Conservation (phyloP, 1,140 invertebrate species). For the Polypedilum pembai region DNA sequence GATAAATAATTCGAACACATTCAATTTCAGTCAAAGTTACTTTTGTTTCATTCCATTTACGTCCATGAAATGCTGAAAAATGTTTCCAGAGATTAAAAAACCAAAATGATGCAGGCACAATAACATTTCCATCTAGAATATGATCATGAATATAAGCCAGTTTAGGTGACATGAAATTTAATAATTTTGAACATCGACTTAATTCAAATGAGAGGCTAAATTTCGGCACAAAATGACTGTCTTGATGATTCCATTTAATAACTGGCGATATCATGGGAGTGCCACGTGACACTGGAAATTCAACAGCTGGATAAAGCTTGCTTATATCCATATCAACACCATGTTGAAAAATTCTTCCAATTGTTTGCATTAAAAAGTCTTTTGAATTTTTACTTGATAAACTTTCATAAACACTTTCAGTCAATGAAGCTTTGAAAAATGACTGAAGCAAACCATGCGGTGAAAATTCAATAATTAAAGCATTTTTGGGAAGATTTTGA, state of each 20-base stretch:
- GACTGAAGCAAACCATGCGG: conserved; percentile 68
- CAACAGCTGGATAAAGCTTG: conserved; percentile 51
- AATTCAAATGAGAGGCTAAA: conserved; percentile 39
- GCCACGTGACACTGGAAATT: conserved; percentile 63
- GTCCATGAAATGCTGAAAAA: conserved; percentile 67
- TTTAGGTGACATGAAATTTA: conserved; percentile 58
- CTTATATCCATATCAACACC: conserved; percentile 46
- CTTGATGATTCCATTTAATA: conserved; percentile 79
- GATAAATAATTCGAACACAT: conserved; percentile 74
- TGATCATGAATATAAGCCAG: conserved; percentile 75
- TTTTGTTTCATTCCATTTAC: conserved; percentile 61
- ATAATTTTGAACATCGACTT: conserved; percentile 42
- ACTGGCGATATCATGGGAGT: conserved; percentile 68
- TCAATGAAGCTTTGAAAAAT: conserved; percentile 51
- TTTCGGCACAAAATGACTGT: background rate
- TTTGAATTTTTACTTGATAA: conserved; percentile 63
- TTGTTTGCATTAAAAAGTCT: conserved; percentile 53
- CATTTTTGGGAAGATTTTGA: conserved; percentile 29
- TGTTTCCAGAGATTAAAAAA: conserved; percentile 82
- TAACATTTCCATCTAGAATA: conserved; percentile 70
- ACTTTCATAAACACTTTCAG: conserved; percentile 57
- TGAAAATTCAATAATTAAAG: conserved; percentile 68
- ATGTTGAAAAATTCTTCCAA: conserved; percentile 53
- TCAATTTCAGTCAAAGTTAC: conserved; percentile 81
- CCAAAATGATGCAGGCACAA: conserved; percentile 87